Evolutionary conservation across 2,888 invertebrate genomes (phyloP).

Genomic region (Patella ulyssiponensis): DNA sequence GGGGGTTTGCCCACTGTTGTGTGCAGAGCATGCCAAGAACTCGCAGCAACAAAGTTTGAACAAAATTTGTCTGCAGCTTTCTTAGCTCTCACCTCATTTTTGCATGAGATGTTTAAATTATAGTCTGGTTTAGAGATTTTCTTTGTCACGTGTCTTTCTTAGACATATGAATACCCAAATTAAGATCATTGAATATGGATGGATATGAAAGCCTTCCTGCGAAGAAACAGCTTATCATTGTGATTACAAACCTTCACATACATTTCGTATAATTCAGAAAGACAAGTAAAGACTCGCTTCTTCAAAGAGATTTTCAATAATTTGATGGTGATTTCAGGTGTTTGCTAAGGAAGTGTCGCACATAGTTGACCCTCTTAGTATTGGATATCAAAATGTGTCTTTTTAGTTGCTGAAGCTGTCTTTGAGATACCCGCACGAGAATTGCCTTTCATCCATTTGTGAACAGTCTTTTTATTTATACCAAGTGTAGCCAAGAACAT

Average conservation of each 20-base stretch:
- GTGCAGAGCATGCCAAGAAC: no score
- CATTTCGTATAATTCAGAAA: slow-evolving; percentile 26
- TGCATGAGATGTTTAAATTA: slow-evolving; percentile 29
- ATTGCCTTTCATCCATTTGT: no score
- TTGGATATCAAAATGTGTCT: no score
- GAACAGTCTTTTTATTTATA: background rate
- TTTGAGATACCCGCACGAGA: no score
- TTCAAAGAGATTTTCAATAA: slow-evolving; percentile 30
- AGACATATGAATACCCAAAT: slow-evolving; percentile 30
- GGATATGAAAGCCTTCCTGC: slow-evolving; percentile 17
- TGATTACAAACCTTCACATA: slow-evolving; percentile 16
- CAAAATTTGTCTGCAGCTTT: slow-evolving; percentile 34
- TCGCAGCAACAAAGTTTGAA: background rate
- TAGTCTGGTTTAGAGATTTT: slow-evolving; percentile 36
- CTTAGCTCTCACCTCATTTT: slow-evolving; percentile 27
- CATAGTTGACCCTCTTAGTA: no score
- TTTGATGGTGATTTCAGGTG: background rate
- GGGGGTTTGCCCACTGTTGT: no score
- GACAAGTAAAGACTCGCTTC: slow-evolving; percentile 28
- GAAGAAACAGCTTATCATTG: slow-evolving; percentile 8
- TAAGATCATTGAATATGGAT: slow-evolving; percentile 32
- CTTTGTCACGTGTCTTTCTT: slow-evolving; percentile 41
- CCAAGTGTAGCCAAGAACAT: no score
- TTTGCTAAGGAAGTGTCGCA: no score
- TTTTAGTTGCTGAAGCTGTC: no score